Percentiles rank a stretch among this genome's conserved stretches.
phyloP scores from a whole-genome alignment of 2,888 invertebrate species.

The Pecten maximus region DNA sequence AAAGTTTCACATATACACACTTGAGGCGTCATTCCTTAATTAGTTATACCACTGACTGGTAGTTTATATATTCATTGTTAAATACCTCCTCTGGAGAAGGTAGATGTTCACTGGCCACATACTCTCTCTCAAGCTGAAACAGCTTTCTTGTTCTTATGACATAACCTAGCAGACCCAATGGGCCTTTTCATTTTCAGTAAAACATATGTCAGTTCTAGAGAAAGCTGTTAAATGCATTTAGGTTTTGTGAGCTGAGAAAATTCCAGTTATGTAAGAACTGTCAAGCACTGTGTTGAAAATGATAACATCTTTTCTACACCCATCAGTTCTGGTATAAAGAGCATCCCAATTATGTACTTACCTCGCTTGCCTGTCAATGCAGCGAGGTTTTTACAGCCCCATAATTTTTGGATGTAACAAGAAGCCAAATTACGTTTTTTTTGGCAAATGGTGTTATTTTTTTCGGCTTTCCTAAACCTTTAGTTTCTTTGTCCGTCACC shows the following conservation, averaged over 20 bases:
- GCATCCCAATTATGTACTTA: conserved; percentile 15
- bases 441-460: background rate
- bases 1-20: no score
- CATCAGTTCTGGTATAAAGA: background rate
- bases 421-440: background rate
- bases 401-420: background rate
- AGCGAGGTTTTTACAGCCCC: background rate
- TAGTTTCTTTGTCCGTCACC: background rate
- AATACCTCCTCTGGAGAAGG: background rate
- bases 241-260: background rate
- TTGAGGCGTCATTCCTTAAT: no score
- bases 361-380: background rate
- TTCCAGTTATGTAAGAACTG: background rate
- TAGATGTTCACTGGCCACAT: background rate
- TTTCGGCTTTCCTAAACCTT: background rate
- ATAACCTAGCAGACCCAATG: conserved; percentile 10
- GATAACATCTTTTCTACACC: background rate
- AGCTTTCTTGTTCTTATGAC: background rate
- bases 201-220: background rate
- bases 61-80: no score
- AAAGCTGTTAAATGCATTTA: background rate
- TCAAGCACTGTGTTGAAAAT: background rate
- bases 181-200: background rate
- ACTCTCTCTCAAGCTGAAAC: background rate
- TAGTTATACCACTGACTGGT: no score